phyloP scores from a whole-genome alignment of 1,140 invertebrate genomes.

The Schlechtendalia chinensis region DNA sequence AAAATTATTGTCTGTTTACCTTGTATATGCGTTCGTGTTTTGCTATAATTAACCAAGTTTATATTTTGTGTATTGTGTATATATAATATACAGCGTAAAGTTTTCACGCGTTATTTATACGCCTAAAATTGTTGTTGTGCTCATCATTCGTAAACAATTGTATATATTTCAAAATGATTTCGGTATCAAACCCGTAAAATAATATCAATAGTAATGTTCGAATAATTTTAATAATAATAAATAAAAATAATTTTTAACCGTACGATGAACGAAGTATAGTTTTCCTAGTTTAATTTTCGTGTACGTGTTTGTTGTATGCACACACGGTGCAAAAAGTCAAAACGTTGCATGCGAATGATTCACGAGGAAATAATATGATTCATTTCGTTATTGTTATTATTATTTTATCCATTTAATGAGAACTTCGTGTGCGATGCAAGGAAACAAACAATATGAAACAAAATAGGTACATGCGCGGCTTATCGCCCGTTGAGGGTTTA shows the following conservation, averaged over 20 bases:
- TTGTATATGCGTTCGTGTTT: not conserved
- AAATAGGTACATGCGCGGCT: constrained; percentile 36
- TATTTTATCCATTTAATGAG: constrained; percentile 40
- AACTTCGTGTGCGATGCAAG: constrained; percentile 46
- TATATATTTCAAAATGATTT: no score
- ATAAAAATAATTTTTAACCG: not conserved
- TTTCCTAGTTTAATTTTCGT: not conserved
- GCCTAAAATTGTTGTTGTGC: no score
- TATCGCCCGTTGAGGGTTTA: constrained; percentile 46
- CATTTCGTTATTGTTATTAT: constrained; percentile 42
- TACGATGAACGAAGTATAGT: not conserved
- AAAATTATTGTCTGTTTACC: constrained; percentile 34
- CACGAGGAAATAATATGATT: constrained; percentile 37
- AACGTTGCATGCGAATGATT: constrained; percentile 17
- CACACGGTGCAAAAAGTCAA: not conserved
- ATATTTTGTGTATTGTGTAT: not conserved
- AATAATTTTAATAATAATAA: no score
- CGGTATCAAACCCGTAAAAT: no score
- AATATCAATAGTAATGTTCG: no score
- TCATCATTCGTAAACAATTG: no score
- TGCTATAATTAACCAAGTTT: constrained; percentile 28
- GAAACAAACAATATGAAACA: constrained; percentile 36
- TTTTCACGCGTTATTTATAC: not conserved
- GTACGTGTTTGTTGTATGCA: not conserved
- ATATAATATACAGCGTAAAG: no score